phyloP scores from a whole-genome alignment of 2,888 invertebrate genomes.

The Tetanocera ferruginea region DNA sequence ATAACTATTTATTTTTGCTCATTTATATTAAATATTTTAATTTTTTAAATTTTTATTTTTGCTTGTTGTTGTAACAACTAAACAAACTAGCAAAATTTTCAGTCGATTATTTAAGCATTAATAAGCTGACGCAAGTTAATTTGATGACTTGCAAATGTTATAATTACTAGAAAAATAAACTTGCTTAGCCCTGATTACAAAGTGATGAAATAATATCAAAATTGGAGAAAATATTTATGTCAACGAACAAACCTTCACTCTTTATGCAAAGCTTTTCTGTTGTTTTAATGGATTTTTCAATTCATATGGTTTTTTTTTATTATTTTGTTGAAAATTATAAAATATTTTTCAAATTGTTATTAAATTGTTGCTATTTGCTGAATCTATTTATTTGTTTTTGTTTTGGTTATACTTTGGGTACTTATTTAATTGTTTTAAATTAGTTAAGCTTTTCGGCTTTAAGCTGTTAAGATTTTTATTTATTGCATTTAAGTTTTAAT shows the following conservation, averaged over 20 bases:
- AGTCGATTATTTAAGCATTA: no score
- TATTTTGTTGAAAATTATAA: neutral
- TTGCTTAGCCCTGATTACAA: no score
- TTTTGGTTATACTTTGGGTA: neutral
- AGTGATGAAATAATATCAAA: neutral
- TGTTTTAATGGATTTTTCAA: conserved; percentile 15
- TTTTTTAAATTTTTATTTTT: conserved; percentile 42
- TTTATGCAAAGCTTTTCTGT: conserved; percentile 34
- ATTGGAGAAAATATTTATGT: no score
- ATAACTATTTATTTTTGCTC: conserved; percentile 43
- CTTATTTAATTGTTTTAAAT: neutral
- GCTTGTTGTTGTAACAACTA: conserved; percentile 31
- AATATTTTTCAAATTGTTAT: neutral
- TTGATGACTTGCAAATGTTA: conserved; percentile 14
- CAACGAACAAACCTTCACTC: neutral
- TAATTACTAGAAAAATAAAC: conserved; percentile 15
- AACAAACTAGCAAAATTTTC: no score
- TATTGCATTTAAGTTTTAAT: conserved; percentile 25
- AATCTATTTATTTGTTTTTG: neutral
- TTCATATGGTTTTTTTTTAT: neutral
- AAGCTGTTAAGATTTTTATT: neutral
- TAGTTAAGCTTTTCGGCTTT: neutral
- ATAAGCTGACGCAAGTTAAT: no score
- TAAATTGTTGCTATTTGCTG: neutral
- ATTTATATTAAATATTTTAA: conserved; percentile 22